Conservation (phyloP, 1,140 invertebrate species). For the Cydia strobilella region DNA sequence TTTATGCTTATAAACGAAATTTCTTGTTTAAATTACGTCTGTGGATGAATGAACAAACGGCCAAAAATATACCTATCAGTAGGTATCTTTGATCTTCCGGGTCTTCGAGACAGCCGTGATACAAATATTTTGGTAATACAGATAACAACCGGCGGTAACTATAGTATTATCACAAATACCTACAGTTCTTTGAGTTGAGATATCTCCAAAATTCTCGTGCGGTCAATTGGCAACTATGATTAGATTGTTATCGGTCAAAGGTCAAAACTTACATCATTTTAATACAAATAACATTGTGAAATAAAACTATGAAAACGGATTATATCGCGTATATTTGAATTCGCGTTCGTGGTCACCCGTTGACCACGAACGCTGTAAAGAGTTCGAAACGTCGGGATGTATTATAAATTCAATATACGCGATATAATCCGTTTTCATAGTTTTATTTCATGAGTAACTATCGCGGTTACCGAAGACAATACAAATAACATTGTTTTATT, state of each 20-base stretch:
- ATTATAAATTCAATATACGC: no score
- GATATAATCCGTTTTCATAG: no score
- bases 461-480: no score
- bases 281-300: no score
- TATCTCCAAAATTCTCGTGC: neutral
- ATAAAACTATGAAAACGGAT: no score
- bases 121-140: neutral
- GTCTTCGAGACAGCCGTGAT: neutral
- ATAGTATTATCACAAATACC: neutral
- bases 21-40: neutral
- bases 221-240: neutral
- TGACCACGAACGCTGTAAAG: no score
- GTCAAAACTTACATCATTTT: neutral
- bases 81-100: neutral
- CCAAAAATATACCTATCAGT: neutral
- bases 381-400: no score
- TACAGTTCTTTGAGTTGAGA: neutral
- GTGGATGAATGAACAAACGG: neutral
- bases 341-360: no score
- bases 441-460: no score
- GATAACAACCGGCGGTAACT: neutral
- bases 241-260: slow-evolving; percentile 15
- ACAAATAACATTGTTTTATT: slow-evolving; percentile 17
- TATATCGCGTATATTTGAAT: no score
- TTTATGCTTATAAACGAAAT: neutral